A percentile compares a stretch with the other conserved stretches of the same genome.
Conservation (phyloP, 2,888 invertebrate species). For the Cerceris rybyensis region DNA sequence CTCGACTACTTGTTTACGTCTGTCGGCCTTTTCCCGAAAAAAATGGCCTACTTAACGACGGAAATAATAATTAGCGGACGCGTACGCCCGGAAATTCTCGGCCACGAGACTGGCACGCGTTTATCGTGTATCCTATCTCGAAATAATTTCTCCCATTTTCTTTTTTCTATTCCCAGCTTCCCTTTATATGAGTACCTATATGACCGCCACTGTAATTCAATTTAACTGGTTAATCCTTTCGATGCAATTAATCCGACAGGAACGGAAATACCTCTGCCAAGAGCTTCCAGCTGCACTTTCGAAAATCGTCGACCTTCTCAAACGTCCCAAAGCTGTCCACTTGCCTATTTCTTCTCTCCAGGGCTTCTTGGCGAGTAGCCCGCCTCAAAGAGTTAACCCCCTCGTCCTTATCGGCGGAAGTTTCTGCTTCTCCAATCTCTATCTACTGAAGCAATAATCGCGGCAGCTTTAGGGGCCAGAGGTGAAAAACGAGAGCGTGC, state of each 20-base stretch:
- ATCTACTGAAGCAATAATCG: conserved; percentile 67
- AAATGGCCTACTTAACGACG: conserved; percentile 71
- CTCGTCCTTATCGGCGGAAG: conserved; percentile 43
- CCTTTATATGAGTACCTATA: too few species aligned
- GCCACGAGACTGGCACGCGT: conserved; percentile 67
- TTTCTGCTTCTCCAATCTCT: conserved; percentile 10
- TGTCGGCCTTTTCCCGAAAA: conserved; percentile 48
- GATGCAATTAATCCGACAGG: neutral
- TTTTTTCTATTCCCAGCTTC: neutral
- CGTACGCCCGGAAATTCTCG: conserved; percentile 47
- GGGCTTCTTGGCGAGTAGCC: neutral
- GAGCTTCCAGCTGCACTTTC: too few species aligned
- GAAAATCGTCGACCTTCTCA: too few species aligned
- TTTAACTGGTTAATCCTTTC: too few species aligned
- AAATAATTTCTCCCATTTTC: conserved; percentile 11
- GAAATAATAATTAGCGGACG: conserved; percentile 71
- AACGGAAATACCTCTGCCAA: too few species aligned
- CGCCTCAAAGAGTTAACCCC: neutral
- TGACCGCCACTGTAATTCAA: too few species aligned
- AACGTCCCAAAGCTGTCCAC: too few species aligned
- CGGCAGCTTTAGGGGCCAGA: conserved; percentile 31
- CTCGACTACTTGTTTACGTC: conserved; percentile 57
- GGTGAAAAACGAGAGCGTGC: conserved; percentile 26
- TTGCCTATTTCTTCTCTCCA: neutral
- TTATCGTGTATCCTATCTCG: conserved; percentile 19